These are phyloP conservation scores for Carcina quercana DNA, from an alignment of 2,888 invertebrate species.

Conservation along the genomic window DNA sequence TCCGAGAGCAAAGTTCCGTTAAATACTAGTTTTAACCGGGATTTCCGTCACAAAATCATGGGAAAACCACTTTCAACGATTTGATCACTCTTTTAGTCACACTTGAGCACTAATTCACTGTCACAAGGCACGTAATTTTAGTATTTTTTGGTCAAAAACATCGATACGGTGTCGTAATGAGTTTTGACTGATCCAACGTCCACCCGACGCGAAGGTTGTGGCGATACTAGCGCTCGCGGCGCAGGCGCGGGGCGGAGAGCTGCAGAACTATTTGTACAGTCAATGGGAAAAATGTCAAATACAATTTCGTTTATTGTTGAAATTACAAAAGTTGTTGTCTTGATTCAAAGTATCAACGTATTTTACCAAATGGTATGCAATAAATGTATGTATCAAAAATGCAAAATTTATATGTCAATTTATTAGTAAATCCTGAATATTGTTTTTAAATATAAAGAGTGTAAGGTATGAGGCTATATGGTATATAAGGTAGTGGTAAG, in stretches of 20 bases:
- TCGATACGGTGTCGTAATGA: constrained; percentile 51
- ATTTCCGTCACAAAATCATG: constrained; percentile 55
- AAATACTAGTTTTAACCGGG: constrained; percentile 51
- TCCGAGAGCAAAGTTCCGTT: constrained; percentile 52
- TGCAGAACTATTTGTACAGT: constrained; percentile 24
- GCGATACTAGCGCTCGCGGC: constrained; percentile 43
- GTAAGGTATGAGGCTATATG: no score
- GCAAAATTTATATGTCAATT: no score
- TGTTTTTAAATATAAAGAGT: no score
- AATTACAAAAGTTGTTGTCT: no score
- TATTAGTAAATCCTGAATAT: no score
- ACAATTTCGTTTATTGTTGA: no score
- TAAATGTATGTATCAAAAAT: no score
- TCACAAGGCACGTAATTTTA: constrained; percentile 30
- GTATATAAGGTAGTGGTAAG: no score
- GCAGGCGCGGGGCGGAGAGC: constrained; percentile 20
- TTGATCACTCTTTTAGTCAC: constrained; percentile 31
- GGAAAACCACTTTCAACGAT: constrained; percentile 37
- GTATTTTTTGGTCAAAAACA: constrained; percentile 34
- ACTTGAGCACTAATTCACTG: constrained; percentile 45
- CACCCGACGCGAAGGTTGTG: constrained; percentile 24
- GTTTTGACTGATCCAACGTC: constrained; percentile 32
- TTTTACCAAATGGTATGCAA: no score
- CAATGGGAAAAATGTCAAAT: constrained; percentile 1
- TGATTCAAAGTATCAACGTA: no score